Evolutionary conservation across 2,113 vertebrate genomes (phyloP).

Genomic region (Colaptes auratus): DNA sequence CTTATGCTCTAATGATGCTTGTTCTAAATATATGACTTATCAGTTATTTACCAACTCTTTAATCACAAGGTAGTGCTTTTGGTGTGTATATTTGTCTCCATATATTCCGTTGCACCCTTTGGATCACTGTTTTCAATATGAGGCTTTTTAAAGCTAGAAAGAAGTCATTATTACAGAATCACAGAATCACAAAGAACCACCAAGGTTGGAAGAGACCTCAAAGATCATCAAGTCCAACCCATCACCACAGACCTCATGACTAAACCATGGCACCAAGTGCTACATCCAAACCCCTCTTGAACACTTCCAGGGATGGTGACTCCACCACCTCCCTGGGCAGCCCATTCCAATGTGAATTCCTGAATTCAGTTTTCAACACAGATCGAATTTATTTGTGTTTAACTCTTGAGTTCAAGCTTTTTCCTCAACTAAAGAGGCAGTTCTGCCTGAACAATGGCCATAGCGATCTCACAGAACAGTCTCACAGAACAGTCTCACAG

Average conservation of each 20-base stretch:
- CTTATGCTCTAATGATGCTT: not conserved
- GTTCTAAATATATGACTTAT: not conserved
- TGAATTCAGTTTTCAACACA: not conserved
- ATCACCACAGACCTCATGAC: too few relatives aligned
- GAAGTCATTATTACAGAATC: not conserved
- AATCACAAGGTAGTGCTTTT: not conserved
- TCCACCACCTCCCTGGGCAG: too few relatives aligned
- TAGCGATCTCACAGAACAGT: not conserved
- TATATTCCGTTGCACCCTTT: not conserved
- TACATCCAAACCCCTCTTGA: too few relatives aligned
- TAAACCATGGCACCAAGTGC: too few relatives aligned
- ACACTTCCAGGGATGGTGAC: too few relatives aligned
- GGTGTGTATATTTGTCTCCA: not conserved
- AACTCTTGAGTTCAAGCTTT: not conserved
- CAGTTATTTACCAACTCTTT: not conserved
- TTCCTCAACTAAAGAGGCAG: not conserved
- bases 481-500: not conserved
- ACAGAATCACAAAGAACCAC: too few relatives aligned
- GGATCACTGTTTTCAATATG: not conserved
- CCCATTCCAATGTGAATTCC: not conserved
- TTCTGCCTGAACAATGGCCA: not conserved
- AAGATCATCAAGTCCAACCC: too few relatives aligned
- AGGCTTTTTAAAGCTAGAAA: not conserved
- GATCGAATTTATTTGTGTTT: not conserved
- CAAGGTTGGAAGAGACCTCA: too few relatives aligned